A percentile compares a stretch with the other conserved stretches of the same genome.
Conservation (phyloP, 2,888 invertebrate species). For the Apodemia duryi region DNA sequence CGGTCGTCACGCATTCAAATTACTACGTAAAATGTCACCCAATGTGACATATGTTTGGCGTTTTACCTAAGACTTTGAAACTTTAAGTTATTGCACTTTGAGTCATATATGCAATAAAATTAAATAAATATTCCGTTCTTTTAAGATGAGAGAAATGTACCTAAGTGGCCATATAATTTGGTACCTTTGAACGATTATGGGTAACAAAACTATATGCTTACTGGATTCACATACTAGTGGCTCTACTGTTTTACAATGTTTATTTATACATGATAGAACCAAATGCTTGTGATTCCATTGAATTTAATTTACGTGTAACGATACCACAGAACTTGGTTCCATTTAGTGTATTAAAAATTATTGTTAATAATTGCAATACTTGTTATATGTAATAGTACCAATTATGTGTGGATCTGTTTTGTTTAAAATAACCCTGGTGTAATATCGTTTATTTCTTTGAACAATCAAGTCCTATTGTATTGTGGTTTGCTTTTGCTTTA, state of each 20-base stretch:
- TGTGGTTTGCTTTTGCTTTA: too few relatives aligned
- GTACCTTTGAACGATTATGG: neutral
- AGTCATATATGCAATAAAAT: neutral
- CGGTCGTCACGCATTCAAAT: neutral
- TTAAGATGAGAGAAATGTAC: neutral
- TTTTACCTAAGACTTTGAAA: neutral
- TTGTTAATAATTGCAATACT: too few relatives aligned
- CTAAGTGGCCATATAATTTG: neutral
- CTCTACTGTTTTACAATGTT: slow-evolving; percentile 1
- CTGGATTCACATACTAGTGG: neutral
- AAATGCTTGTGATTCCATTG: too few relatives aligned
- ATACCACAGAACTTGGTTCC: too few relatives aligned
- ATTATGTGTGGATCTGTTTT: too few relatives aligned
- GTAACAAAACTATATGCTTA: neutral
- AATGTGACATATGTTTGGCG: neutral
- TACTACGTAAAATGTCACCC: neutral
- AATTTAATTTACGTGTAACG: too few relatives aligned
- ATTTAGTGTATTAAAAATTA: too few relatives aligned
- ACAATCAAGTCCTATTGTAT: too few relatives aligned
- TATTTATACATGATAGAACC: too few relatives aligned
- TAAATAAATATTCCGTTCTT: neutral
- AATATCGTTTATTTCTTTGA: too few relatives aligned
- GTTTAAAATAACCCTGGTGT: too few relatives aligned
- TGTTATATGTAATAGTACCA: too few relatives aligned
- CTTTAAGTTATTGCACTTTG: neutral